Conservation (phyloP, 2,888 invertebrate genomes). For the Nomada ferruginata region DNA sequence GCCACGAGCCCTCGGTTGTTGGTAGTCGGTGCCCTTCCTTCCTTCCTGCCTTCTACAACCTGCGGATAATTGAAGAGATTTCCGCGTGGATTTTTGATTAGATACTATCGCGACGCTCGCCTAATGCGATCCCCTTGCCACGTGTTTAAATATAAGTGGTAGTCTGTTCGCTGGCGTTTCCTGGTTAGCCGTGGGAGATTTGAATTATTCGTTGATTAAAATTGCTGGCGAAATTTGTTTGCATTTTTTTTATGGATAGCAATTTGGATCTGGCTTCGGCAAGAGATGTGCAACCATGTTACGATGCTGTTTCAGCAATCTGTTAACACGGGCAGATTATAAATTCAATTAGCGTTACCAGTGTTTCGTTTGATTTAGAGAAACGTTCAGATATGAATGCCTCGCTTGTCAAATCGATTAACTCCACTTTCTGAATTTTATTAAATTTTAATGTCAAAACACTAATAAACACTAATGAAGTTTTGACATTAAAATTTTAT, state of each 20-base stretch:
- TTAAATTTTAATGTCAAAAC: no score
- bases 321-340: not conserved
- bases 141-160: not conserved
- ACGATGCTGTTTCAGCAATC: not conserved
- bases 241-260: no score
- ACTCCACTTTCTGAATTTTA: no score
- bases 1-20: conserved; percentile 26
- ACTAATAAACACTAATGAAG: no score
- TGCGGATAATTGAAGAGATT: conserved; percentile 53
- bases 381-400: not conserved
- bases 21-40: conserved; percentile 22
- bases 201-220: no score
- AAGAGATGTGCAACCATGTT: not conserved
- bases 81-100: conserved; percentile 36
- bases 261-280: no score
- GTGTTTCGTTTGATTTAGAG: not conserved
- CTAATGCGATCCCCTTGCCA: not conserved
- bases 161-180: no score
- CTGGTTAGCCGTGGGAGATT: no score
- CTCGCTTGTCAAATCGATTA: no score
- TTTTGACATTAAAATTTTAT: no score
- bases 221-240: no score
- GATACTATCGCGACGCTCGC: conserved; percentile 21
- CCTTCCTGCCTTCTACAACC: conserved; percentile 15
- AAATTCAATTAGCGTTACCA: conserved; percentile 12